A percentile compares a stretch with the other conserved stretches of the same genome.
These are phyloP conservation scores for Serilophus lunatus DNA, from an alignment of 2,113 vertebrate genomes.

Conservation along the genomic window DNA sequence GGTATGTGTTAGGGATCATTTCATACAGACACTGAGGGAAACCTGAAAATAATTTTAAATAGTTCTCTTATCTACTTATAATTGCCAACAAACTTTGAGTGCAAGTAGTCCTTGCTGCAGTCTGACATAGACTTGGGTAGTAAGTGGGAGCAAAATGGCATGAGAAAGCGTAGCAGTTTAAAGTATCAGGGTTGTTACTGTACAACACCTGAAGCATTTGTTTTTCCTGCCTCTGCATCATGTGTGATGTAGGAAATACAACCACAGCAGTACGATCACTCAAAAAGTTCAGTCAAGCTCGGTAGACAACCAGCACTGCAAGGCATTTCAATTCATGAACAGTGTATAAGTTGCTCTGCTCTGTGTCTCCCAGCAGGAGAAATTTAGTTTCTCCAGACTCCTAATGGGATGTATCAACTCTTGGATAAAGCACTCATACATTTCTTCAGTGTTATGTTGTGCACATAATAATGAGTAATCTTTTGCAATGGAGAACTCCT, in stretches of 20 bases:
- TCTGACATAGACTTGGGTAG: background rate
- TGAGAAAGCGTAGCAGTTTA: background rate
- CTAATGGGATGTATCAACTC: background rate
- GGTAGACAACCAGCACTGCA: background rate
- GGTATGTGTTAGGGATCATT: rapidly evolving
- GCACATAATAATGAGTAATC: background rate
- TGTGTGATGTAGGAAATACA: background rate
- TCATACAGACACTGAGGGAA: background rate
- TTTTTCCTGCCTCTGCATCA: background rate
- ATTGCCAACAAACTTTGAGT: background rate
- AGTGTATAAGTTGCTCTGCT: background rate
- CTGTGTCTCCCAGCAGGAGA: background rate
- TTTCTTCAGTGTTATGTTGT: background rate
- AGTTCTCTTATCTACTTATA: background rate
- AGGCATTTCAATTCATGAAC: background rate
- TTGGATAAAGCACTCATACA: conserved; percentile 22
- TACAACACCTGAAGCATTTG: background rate
- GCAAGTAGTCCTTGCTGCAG: background rate
- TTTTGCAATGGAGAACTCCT: background rate
- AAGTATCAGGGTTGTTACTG: background rate
- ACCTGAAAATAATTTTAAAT: background rate
- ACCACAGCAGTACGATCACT: background rate
- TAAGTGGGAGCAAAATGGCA: background rate
- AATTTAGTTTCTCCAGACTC: conserved; percentile 22
- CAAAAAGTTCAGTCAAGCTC: background rate